Base-by-base conservation (phyloP, 2,888 invertebrate genomes). In the Sympetrum striolatum region DNA sequence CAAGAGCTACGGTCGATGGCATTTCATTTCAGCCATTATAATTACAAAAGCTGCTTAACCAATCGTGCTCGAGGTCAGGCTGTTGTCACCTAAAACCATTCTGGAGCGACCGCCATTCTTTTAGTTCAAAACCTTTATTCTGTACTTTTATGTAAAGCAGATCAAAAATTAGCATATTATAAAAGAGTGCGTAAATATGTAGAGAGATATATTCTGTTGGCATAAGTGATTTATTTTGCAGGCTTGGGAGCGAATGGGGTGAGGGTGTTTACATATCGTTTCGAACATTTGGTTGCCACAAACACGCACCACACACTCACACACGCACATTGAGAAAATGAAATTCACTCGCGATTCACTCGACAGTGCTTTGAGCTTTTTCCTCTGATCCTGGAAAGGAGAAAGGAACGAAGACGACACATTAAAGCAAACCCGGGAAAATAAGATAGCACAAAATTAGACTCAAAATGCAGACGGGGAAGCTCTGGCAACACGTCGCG, bases 351-450 rank as follows among this genome's bases (percentile, higher is more conserved):
- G 64, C 64, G 64, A 64, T 44, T 44, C 44, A 53, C 53, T 53
- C 53, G 53, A 73, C 73, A 73, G 86, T 86, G 86, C 86, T 86
- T 86, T 86, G 58, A 58, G 86, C 86, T 58, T 86, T 86, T 86
- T 53, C 86, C 86, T 60, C 86, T 37, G 86, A 86, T n/a, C 86
- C 86, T 86, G 86, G 58, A 86, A 82, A 86, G 86, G 86, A 86
- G 86, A 86, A 53, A 86, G 86, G 86, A 86, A 60, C 39, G 35
- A 37, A 86, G 86, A 86, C 86, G 86, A 60, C 86, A 86, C 86
- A 86, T 86, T 86, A 86, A 86, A 60, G 86, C 86, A 86, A 64
- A 64, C 86, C 60, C 64, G 86, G 60, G 60, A 86, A 86, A 86
- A 3, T 18, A 53, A 53, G 18, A 53, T 15, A 86, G 60, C 86